phyloP scores from a whole-genome alignment of 2,797 vertebrate species.

The Acropternis orthonyx region DNA sequence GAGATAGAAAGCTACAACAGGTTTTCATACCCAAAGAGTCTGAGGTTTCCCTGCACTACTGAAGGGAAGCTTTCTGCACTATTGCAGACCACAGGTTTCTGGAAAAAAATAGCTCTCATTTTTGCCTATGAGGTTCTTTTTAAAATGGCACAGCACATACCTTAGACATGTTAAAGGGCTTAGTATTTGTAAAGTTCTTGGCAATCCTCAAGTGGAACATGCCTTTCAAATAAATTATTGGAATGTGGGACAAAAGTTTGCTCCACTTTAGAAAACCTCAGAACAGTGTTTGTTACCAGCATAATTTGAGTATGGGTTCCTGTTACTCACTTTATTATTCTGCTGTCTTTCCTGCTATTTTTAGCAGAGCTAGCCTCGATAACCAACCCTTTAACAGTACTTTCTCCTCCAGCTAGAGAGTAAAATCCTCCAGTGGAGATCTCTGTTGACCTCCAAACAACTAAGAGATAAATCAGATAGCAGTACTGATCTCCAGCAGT shows the following conservation, averaged over 20 bases:
- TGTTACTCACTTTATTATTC: constrained; percentile 42
- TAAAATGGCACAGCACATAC: constrained; percentile 25
- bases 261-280: constrained; percentile 53
- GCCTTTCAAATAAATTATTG: constrained; percentile 54
- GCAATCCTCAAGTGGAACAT: constrained; percentile 51
- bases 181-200: constrained; percentile 53
- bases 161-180: constrained; percentile 45
- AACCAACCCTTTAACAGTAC: constrained; percentile 20
- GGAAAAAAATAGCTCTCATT: constrained; percentile 23
- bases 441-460: constrained; percentile 42
- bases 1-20: neutral
- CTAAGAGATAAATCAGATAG: neutral
- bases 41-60: neutral
- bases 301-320: neutral
- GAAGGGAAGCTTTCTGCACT: neutral
- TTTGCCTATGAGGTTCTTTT: constrained; percentile 28
- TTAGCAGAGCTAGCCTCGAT: neutral
- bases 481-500: neutral
- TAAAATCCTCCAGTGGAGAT: neutral
- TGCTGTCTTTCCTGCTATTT: constrained; percentile 39
- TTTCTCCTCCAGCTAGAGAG: constrained; percentile 32
- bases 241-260: constrained; percentile 51
- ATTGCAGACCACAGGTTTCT: neutral
- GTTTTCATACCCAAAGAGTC: neutral
- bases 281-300: constrained; percentile 45